Conservation (phyloP, 1,140 invertebrate species). For the Drosophila tani region DNA sequence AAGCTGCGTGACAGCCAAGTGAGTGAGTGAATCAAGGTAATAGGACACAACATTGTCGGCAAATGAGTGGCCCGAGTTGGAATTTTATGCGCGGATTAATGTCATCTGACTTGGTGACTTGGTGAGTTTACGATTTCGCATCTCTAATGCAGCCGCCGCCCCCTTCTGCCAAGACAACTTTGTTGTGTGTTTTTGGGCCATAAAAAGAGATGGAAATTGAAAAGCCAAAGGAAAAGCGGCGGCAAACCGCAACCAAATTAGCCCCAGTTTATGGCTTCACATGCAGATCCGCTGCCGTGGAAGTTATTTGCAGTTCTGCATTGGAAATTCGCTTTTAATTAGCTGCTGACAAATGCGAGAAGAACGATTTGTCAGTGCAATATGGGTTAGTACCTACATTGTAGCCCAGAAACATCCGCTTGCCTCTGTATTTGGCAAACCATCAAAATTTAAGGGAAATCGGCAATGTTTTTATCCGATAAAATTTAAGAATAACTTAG, state of each 20-base stretch:
- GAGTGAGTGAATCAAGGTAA: slow-evolving; percentile 42
- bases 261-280: slow-evolving; percentile 69
- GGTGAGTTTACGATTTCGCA: slow-evolving; percentile 59
- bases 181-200: slow-evolving; percentile 60
- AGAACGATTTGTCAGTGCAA: slow-evolving; percentile 26
- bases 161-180: slow-evolving; percentile 52
- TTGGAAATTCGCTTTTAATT: slow-evolving; percentile 79
- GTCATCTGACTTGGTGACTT: slow-evolving; percentile 56
- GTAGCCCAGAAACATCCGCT: slow-evolving; percentile 71
- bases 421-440: slow-evolving; percentile 52
- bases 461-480: neutral
- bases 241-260: slow-evolving; percentile 64
- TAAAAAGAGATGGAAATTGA: slow-evolving; percentile 55
- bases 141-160: slow-evolving; percentile 41
- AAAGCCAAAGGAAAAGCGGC: slow-evolving; percentile 15
- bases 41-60: slow-evolving; percentile 42
- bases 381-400: slow-evolving; percentile 71
- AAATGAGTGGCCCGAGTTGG: slow-evolving; percentile 31
- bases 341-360: slow-evolving; percentile 75
- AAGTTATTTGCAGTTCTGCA: slow-evolving; percentile 63
- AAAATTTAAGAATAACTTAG: no score
- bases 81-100: slow-evolving; percentile 70
- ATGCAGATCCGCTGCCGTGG: slow-evolving; percentile 60
- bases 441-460: neutral
- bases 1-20: slow-evolving; percentile 58